A percentile compares a stretch with the other conserved stretches of the same genome.
Evolutionary conservation across 2,113 vertebrate genomes (phyloP).

Genomic region (Sebastes schlegelii): DNA sequence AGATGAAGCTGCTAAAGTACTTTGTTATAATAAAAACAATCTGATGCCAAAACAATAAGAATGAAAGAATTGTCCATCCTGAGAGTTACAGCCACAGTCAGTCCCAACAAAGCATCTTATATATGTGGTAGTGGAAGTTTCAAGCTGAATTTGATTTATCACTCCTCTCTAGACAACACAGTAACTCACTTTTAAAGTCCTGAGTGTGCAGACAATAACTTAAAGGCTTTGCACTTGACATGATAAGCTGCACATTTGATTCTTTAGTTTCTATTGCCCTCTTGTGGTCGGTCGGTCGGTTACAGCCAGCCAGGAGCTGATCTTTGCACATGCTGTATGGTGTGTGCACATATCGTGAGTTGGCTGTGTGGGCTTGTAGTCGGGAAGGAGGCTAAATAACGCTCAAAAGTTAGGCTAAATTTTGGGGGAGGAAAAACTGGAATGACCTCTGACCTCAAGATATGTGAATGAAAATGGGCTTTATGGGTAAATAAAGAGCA

Average conservation of each 20-base stretch:
- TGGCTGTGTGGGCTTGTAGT: too few relatives aligned
- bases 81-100: background rate
- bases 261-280: slow-evolving; percentile 52
- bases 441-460: too few relatives aligned
- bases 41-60: background rate
- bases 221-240: too few relatives aligned
- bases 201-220: background rate
- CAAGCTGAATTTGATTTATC: background rate
- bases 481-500: too few relatives aligned
- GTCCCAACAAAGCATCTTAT: background rate
- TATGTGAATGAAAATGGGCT: too few relatives aligned
- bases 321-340: background rate
- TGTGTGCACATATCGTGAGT: too few relatives aligned
- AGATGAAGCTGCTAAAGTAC: background rate
- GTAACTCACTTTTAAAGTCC: background rate
- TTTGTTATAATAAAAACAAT: background rate
- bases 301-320: background rate
- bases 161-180: background rate
- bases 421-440: too few relatives aligned
- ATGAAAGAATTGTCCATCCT: background rate
- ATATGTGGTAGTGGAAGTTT: background rate
- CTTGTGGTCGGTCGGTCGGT: slow-evolving; percentile 42
- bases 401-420: too few relatives aligned
- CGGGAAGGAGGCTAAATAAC: too few relatives aligned
- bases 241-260: background rate